Conservation (phyloP, 2,113 vertebrate species). For the Corythornis madagascariensis region DNA sequence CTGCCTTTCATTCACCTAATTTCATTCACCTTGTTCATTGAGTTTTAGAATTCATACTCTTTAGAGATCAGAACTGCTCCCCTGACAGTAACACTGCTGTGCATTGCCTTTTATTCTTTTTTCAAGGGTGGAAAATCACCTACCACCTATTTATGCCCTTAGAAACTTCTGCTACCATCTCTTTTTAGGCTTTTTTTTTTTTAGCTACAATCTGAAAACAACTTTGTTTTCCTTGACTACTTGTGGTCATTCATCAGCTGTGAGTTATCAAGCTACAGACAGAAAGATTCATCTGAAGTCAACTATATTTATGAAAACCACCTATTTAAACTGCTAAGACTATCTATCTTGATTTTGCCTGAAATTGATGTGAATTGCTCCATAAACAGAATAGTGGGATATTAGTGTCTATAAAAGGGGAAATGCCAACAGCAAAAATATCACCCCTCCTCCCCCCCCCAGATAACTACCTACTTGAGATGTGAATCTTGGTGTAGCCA, state of each 20-base stretch:
- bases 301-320: not conserved
- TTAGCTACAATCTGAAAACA: not conserved
- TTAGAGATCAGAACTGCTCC: not conserved
- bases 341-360: not conserved
- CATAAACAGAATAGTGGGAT: not conserved
- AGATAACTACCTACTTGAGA: not conserved
- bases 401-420: not conserved
- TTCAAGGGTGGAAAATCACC: not conserved
- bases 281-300: not conserved
- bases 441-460: too few relatives aligned
- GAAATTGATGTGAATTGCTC: not conserved
- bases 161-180: not conserved
- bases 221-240: not conserved
- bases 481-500: not conserved
- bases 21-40: not conserved
- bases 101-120: not conserved
- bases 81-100: not conserved
- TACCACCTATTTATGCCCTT: not conserved
- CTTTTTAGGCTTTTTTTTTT: not conserved
- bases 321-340: not conserved
- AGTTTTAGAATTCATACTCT: not conserved
- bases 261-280: not conserved
- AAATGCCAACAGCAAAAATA: not conserved
- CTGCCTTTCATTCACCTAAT: not conserved
- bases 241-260: not conserved